phyloP scores from a whole-genome alignment of 2,888 invertebrate genomes.

The Ochropacha duplaris region DNA sequence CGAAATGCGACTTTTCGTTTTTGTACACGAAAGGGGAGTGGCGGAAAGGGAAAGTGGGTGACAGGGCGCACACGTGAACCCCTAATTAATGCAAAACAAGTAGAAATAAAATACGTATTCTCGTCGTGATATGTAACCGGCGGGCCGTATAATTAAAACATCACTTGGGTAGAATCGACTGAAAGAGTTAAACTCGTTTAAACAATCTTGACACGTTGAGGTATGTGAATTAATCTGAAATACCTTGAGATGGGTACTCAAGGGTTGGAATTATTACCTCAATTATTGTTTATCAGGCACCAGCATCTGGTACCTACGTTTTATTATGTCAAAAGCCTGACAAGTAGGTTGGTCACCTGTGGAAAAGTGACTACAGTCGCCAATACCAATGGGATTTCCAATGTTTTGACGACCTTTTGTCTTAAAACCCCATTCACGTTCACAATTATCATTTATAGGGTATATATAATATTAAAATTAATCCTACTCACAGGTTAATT shows the following conservation, averaged over 20 bases:
- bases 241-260: neutral
- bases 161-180: conserved; percentile 45
- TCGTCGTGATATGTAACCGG: conserved; percentile 50
- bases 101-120: conserved; percentile 62
- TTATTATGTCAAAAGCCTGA: too few species aligned
- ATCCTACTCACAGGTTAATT: too few species aligned
- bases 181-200: conserved; percentile 16
- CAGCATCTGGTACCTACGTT: too few species aligned
- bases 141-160: conserved; percentile 65
- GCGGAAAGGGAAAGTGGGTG: conserved; percentile 17
- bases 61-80: conserved; percentile 37
- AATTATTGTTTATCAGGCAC: too few species aligned
- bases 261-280: neutral
- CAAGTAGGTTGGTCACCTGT: too few species aligned
- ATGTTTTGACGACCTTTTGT: too few species aligned
- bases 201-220: neutral
- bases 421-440: too few species aligned
- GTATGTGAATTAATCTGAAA: neutral
- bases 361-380: too few species aligned
- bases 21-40: conserved; percentile 58
- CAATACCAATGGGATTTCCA: too few species aligned
- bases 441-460: too few species aligned
- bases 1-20: conserved; percentile 45
- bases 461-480: too few species aligned
- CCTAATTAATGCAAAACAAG: conserved; percentile 69